Conservation (phyloP, 1,140 invertebrate species). For the Danaus melanippus region DNA sequence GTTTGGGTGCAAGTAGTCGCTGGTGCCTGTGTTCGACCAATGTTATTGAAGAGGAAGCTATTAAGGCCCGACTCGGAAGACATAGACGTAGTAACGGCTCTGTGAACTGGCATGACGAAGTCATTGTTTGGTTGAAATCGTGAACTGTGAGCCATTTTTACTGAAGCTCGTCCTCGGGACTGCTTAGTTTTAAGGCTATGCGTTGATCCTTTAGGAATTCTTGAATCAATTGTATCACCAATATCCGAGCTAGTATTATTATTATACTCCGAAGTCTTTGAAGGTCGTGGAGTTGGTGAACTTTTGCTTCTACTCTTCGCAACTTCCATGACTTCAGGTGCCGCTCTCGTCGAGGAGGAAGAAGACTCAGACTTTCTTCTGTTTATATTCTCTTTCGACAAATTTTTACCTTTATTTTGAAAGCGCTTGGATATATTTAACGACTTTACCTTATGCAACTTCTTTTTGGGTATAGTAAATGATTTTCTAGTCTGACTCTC, state of each 20-base stretch:
- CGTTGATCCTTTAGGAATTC: no score
- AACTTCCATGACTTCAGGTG: conserved; percentile 5
- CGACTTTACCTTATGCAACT: conserved; percentile 60
- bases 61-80: conserved; percentile 26
- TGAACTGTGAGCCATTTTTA: conserved; percentile 2
- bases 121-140: conserved; percentile 8
- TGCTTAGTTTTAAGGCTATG: no score
- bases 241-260: conserved; percentile 12
- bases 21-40: conserved; percentile 21
- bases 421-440: conserved; percentile 53
- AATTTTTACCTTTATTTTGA: conserved; percentile 23
- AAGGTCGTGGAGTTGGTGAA: conserved; percentile 24
- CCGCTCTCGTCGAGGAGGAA: conserved; percentile 16
- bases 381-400: no score
- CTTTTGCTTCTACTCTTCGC: conserved; percentile 23
- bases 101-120: conserved; percentile 12
- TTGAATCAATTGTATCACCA: background rate
- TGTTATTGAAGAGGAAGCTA: conserved; percentile 6
- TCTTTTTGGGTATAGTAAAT: conserved; percentile 26
- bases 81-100: conserved; percentile 16
- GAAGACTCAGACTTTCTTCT: conserved; percentile 17
- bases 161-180: no score
- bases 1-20: conserved; percentile 39
- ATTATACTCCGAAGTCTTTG: conserved; percentile 18
- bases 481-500: conserved; percentile 19